Base-by-base conservation (phyloP, 2,888 invertebrate species). In the Microdon myrmicae region DNA sequence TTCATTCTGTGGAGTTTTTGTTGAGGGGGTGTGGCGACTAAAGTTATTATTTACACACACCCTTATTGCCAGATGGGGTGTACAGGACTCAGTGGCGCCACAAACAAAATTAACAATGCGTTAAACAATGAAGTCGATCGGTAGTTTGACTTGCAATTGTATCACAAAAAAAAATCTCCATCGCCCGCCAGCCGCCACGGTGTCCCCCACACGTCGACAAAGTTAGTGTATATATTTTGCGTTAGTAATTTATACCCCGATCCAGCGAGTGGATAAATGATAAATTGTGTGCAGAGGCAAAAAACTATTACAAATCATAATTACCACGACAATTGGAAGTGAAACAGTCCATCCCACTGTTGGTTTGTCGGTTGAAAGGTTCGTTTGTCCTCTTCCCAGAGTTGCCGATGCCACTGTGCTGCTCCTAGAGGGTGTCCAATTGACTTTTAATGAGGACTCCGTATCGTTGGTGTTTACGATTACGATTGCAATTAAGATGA, bases 281-380 rank as follows among this genome's bases (percentile, higher is more conserved):
- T n/a, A n/a, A n/a, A n/a, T n/a, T n/a, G n/a, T n/a, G 25, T 19
- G 45, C 23, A 32, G 28, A 23, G 55, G 25, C 37, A 17, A 45
- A 35, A 13, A 14, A 10, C 38, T 22, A 51, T 26, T 28, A 29
- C 23, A 41, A 64, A 47, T 58, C 53, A 64, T 64, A 64, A 64
- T 64, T 64, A 53, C 64, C 58, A 38, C 51, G 53, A 64, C 64
- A 64, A 64, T 64, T 58, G 64, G 53, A 64, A 58, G 43, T 37
- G 41, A 43, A 64, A 64, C 56, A 44, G 25, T 19, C 35, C 17
- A 51, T 41, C 32, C 37, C 22, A n/a, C 10, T 13, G 4, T 25
- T 25, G 12, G 6, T 38, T 51, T 28, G 13, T 10, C n/a, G n/a
- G 4, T 31, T 5, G 6, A 19, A 16, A 16, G 17, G 17, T 3